A percentile compares a stretch with the other conserved stretches of the same genome.
phyloP scores from a whole-genome alignment of 2,113 vertebrate species.

The Aplodontia rufa region DNA sequence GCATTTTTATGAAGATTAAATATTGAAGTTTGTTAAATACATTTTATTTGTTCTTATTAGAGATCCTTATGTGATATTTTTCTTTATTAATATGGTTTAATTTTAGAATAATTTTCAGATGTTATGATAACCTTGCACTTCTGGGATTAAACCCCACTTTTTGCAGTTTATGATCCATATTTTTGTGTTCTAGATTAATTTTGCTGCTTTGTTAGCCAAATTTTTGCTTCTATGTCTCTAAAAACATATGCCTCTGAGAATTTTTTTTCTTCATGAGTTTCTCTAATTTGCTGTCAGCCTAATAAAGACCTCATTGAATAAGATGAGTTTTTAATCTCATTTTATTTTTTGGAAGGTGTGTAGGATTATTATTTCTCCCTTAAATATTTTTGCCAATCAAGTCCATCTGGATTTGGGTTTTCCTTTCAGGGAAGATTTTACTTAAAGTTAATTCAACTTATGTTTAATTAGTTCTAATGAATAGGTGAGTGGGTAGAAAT shows the following conservation, averaged over 20 bases:
- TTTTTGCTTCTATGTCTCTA: neutral
- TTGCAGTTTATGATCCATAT: neutral
- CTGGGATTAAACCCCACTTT: neutral
- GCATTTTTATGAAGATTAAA: neutral
- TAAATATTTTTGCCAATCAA: neutral
- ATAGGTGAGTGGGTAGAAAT: neutral
- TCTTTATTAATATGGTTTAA: neutral
- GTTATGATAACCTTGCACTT: neutral
- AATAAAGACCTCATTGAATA: neutral
- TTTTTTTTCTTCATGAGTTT: neutral
- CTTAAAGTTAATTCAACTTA: neutral
- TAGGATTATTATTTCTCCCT: neutral
- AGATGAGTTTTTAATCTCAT: neutral
- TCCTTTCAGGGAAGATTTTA: neutral
- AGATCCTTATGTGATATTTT: neutral
- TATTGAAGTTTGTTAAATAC: neutral
- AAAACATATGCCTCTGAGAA: neutral
- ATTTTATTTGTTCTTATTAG: neutral
- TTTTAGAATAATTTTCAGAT: neutral
- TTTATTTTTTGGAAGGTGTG: neutral
- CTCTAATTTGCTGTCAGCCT: neutral
- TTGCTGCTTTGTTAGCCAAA: neutral
- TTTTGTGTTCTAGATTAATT: neutral
- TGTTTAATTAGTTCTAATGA: neutral
- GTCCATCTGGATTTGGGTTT: neutral